A percentile compares a stretch with the other conserved stretches of the same genome.
These are phyloP conservation scores for Drosophila burlai DNA, from an alignment of 1,140 invertebrate species.

Conservation along the genomic window DNA sequence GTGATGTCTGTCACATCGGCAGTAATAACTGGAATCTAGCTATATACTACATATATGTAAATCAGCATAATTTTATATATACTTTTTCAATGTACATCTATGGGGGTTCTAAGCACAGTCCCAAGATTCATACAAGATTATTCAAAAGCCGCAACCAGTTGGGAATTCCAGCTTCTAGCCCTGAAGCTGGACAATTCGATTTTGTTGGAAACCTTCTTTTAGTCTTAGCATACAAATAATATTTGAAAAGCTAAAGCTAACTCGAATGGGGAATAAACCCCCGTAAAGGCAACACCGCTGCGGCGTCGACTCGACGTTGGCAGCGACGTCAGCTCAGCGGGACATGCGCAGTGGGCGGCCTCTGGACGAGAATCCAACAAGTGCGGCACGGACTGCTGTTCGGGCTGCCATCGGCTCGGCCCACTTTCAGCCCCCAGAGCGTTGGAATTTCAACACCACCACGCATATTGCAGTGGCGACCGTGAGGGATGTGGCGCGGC, in stretches of 20 bases:
- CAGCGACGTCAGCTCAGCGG: constrained; percentile 28
- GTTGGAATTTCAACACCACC: constrained; percentile 52
- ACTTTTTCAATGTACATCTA: background rate
- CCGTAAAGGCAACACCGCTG: background rate
- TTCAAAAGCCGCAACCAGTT: background rate
- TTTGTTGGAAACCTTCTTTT: background rate
- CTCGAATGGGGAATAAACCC: background rate
- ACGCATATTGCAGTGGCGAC: constrained; percentile 26
- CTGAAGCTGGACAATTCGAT: background rate
- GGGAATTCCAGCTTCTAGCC: no score
- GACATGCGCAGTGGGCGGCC: constrained; percentile 57
- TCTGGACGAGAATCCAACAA: constrained; percentile 73
- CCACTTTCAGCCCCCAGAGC: constrained; percentile 25
- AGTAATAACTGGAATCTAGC: background rate
- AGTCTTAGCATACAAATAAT: background rate
- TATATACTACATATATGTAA: background rate
- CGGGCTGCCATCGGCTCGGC: constrained; percentile 18
- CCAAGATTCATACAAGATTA: background rate
- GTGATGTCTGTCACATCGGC: background rate
- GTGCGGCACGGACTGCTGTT: constrained; percentile 63
- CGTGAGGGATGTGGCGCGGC: background rate
- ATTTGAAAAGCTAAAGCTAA: background rate
- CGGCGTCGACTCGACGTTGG: constrained; percentile 20
- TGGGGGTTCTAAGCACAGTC: background rate
- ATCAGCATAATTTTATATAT: background rate